phyloP scores from a whole-genome alignment of 2,113 vertebrate species.

The Pedionomus torquatus region DNA sequence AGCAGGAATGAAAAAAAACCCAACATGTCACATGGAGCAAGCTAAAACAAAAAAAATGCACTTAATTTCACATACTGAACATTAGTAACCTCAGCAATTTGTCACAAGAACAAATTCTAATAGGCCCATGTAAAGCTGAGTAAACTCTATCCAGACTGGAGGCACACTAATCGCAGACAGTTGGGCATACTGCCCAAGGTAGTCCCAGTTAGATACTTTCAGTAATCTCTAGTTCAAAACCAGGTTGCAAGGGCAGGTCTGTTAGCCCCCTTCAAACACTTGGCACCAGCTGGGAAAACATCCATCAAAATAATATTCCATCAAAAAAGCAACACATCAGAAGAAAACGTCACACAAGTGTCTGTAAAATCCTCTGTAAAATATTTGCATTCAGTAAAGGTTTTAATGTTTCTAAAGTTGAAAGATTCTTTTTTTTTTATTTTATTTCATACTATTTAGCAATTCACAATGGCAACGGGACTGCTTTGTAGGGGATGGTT shows the following conservation, averaged over 20 bases:
- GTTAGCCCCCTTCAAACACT: neutral
- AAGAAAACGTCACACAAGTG: neutral
- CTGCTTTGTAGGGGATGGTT: neutral
- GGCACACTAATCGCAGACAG: fast-evolving
- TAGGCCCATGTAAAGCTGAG: neutral
- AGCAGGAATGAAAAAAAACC: neutral
- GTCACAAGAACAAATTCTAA: neutral
- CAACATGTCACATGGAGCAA: neutral
- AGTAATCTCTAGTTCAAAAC: neutral
- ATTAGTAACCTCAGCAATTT: neutral
- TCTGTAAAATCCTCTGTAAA: neutral
- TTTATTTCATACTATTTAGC: neutral
- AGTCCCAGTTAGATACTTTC: neutral
- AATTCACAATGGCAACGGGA: neutral
- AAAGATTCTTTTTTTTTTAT: neutral
- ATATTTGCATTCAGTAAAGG: neutral
- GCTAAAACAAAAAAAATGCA: neutral
- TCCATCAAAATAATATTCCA: neutral
- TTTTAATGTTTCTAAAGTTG: neutral
- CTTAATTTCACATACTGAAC: neutral
- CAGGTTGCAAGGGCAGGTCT: neutral
- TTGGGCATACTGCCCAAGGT: neutral
- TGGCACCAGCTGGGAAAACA: neutral
- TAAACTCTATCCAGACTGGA: neutral
- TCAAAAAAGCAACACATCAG: neutral